Evolutionary conservation across 2,888 invertebrate genomes (phyloP).

Genomic region (Cerceris ruficornis): DNA sequence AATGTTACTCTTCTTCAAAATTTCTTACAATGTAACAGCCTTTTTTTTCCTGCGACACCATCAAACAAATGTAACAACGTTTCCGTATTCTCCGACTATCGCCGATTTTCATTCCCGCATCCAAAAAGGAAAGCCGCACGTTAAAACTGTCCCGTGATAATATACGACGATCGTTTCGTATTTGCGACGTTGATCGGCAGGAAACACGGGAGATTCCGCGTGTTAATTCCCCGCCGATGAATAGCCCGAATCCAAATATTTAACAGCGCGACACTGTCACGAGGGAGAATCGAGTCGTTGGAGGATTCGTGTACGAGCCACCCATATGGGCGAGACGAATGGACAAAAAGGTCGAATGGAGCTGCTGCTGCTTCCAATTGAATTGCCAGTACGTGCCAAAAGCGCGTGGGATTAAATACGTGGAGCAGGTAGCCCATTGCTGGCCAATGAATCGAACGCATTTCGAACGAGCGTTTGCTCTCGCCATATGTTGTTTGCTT

Average conservation of each 20-base stretch:
- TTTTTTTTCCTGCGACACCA: neutral
- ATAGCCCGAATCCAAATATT: conserved; percentile 43
- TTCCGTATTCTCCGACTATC: neutral
- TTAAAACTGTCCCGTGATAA: no score
- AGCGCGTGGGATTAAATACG: conserved; percentile 71
- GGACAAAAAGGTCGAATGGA: conserved; percentile 60
- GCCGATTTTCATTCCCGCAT: neutral
- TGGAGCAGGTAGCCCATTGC: conserved; percentile 71
- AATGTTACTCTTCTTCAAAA: neutral
- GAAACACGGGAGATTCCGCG: neutral
- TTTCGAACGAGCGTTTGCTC: conserved; percentile 59
- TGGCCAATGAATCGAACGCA: conserved; percentile 69
- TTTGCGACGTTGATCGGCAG: neutral
- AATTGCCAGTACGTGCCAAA: conserved; percentile 64
- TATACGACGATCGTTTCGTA: no score
- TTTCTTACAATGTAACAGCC: neutral
- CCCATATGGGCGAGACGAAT: conserved; percentile 55
- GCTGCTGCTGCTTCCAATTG: conserved; percentile 51
- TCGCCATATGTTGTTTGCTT: conserved; percentile 73
- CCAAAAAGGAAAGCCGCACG: neutral
- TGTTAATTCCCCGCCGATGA: conserved; percentile 37
- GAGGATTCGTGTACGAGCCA: conserved; percentile 32
- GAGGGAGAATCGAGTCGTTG: conserved; percentile 30
- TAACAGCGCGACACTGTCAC: conserved; percentile 30
- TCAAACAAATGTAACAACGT: neutral